Conservation (phyloP, 2,797 vertebrate species). For the Hapalemur alaotrensis region DNA sequence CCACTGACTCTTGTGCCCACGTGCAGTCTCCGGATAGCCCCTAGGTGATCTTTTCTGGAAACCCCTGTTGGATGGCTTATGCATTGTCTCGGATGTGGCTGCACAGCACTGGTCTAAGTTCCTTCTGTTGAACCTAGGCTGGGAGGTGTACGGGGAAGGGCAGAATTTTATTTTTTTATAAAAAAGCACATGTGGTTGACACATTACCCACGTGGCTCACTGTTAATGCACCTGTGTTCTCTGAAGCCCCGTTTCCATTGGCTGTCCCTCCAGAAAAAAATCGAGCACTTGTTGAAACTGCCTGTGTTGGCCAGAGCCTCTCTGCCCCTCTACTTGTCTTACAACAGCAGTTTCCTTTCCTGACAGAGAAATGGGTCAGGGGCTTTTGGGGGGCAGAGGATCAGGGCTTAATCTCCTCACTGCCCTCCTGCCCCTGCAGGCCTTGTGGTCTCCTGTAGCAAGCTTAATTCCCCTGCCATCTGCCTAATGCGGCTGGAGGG, state of each 20-base stretch:
- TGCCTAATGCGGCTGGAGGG: neutral
- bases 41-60: neutral
- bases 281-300: neutral
- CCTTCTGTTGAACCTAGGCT: neutral
- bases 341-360: slow-evolving; percentile 43
- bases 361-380: slow-evolving; percentile 59
- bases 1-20: neutral
- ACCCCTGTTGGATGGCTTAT: neutral
- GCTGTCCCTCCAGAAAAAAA: neutral
- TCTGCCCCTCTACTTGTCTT: neutral
- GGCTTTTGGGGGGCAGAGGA: slow-evolving; percentile 31
- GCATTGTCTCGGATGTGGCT: neutral
- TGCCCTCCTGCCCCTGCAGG: neutral
- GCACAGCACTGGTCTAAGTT: neutral
- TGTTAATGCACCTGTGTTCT: neutral
- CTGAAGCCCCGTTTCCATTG: neutral
- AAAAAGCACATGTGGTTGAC: neutral
- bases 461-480: slow-evolving; percentile 46
- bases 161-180: neutral
- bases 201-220: neutral
- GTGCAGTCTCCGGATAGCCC: neutral
- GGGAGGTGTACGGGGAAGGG: neutral
- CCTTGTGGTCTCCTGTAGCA: neutral
- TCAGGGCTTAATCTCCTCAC: slow-evolving; percentile 45
- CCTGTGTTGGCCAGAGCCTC: neutral